Base-by-base conservation (phyloP, 2,797 vertebrate species). In the Cetoscarus ocellatus region DNA sequence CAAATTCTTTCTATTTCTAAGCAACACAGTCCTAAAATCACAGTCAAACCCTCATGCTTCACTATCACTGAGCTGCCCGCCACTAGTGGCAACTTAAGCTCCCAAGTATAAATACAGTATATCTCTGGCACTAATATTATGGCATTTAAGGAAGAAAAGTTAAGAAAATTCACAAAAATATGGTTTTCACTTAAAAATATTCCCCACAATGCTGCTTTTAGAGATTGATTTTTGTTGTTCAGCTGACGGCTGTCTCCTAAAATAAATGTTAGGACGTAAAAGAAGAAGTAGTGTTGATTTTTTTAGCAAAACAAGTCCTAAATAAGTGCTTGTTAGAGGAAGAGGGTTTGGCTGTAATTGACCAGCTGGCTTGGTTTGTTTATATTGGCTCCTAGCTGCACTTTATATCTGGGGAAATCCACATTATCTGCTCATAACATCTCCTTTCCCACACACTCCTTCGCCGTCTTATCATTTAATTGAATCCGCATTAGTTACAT, bases 391-490 rank as follows among this genome's bases (percentile, higher is more conserved):
- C 35, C 34, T 8, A 27, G 60, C 58, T 13, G 38, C 52, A 66
- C 55, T 77, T 83, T 45, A 40, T 55, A 81, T 78, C 55, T 57
- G 36, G 39, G 14, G 58, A 52, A 75, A 62, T 47, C 61, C 44
- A 7, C 0, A 14, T n/a, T 66, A 78, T 82, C 73, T 56, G 51
- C 36, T 38, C 50, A 34, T 17, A 34, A 18, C 56, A 78, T 47
- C 27, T 6, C 43, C 36, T 61, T 61, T n/a, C 60, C 56, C 45
- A 11, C 35, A 42, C 8, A 45, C 18, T 60, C 47, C 18, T 35
- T 44, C 55, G 18, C 13, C 5, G 0, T 11, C 54, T 62, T 80
- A 80, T 82, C 75, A 72, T 78, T 73, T 78, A 73, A 76, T 79
- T 69, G 18, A 67, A 72, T 74, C 64, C 49, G 67, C 58, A 67